Evolutionary conservation across 2,888 invertebrate species (phyloP), one percentile per base, ranked within the genome.

Genomic region (Drosophila cognata): DNA sequence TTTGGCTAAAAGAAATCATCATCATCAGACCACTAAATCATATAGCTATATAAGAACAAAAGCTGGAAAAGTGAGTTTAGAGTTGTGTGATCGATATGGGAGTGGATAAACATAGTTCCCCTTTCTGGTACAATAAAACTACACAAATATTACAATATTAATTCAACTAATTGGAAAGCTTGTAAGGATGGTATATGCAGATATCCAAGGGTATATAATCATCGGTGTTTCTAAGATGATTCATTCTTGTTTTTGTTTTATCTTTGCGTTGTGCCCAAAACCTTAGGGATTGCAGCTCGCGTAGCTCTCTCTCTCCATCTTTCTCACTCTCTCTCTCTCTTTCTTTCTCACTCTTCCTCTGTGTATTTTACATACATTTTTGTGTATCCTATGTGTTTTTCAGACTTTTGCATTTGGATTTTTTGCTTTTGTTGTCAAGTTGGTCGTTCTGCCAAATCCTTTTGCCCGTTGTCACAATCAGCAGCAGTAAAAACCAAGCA

Each of bases 401-500:
- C 25, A 33, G 29, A 36, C 43, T 43, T 33, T 46, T 51, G 59
- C 46, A 33, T 60, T 56, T 57, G 56, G 43, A 29, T 38, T 46
- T 38, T 58, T 56, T 56, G 74, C 68, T 62, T 64, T 60, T 31
- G 5, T 6, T 53, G 52, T 70, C 28, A 31, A n/a, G 41, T 48
- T 57, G n/a, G 50, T 70, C 62, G 67, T 82, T 51, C 82, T 80
- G 79, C 71, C 69, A 82, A 84, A 86, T 82, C 86, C 87, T 82
- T 81, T 82, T 67, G 64, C 59, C 80, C 66, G 68, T 82, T 85
- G 83, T 85, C 84, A 71, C 82, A 84, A 84, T 81, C 79, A 77
- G 68, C 43, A 62, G 62, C 61, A 41, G 46, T 46, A 46, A 46
- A 46, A 68, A 43, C 53, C 50, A 48, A 41, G 58, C 55, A 63